A percentile compares a stretch with the other conserved stretches of the same genome.
Evolutionary conservation across 2,113 vertebrate species (phyloP).

Genomic region (Crocuta crocuta): DNA sequence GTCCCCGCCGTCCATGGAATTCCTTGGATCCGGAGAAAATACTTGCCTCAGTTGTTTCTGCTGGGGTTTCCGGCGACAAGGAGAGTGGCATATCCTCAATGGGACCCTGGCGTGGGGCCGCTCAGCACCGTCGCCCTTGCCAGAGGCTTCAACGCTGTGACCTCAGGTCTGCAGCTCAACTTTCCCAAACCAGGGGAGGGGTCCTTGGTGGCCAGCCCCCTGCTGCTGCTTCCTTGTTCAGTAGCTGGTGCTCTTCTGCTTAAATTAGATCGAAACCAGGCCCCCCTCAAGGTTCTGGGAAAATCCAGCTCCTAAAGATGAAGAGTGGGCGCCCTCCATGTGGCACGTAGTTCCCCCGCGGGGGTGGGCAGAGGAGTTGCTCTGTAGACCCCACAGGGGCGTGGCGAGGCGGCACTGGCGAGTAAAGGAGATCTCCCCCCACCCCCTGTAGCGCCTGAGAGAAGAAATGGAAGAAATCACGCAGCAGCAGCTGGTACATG

Average conservation of each 20-base stretch:
- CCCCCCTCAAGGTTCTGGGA: neutral
- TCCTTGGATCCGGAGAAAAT: neutral
- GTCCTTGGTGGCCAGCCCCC: neutral
- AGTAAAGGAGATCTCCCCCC: neutral
- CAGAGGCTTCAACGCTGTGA: neutral
- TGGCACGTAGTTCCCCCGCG: neutral
- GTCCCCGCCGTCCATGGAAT: neutral
- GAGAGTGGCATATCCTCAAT: neutral
- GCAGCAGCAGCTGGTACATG: slow-evolving; percentile 98
- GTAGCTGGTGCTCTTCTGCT: slow-evolving; percentile 27
- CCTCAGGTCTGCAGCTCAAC: neutral
- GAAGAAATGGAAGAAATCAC: slow-evolving; percentile 99
- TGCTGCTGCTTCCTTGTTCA: neutral
- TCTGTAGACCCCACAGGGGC: no score
- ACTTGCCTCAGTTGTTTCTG: neutral
- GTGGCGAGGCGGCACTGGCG: neutral
- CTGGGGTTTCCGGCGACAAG: neutral
- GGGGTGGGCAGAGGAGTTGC: neutral
- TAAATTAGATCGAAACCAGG: neutral
- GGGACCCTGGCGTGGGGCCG: neutral
- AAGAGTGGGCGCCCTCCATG: neutral
- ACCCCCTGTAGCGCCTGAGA: slow-evolving; percentile 91
- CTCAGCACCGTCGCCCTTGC: neutral
- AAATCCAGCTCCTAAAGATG: neutral
- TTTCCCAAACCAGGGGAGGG: neutral